Evolutionary conservation across 2,888 invertebrate genomes (phyloP).

Genomic region (Eurytoma californica): DNA sequence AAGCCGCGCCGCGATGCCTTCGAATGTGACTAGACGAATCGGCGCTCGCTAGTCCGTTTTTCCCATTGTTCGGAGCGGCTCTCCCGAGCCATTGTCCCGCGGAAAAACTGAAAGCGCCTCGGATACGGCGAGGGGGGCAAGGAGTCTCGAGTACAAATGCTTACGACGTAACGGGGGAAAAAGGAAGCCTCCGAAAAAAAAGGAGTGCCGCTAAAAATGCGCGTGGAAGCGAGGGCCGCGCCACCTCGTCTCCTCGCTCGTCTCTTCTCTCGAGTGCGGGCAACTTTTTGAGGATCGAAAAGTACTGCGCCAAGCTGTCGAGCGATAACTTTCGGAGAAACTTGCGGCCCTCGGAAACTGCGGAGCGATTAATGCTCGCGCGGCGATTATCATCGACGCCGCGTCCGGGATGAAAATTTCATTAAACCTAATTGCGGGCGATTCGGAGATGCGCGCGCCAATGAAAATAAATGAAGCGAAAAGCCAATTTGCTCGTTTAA

Average conservation of each 20-base stretch:
- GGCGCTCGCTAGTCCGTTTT: constrained; percentile 46
- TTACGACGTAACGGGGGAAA: background rate
- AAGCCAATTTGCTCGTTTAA: constrained; percentile 42
- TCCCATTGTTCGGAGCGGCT: constrained; percentile 42
- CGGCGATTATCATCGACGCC: background rate
- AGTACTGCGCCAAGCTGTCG: background rate
- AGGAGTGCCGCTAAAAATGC: background rate
- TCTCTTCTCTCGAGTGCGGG: background rate
- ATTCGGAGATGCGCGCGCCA: constrained; percentile 1
- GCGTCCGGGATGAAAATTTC: background rate
- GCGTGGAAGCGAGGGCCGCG: background rate
- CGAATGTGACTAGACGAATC: constrained; percentile 53
- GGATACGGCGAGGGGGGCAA: constrained; percentile 12
- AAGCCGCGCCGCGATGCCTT: constrained; percentile 1
- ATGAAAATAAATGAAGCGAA: constrained; percentile 43
- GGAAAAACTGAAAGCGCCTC: constrained; percentile 40
- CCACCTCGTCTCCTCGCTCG: background rate
- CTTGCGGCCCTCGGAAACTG: background rate
- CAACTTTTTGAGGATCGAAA: constrained; percentile 36
- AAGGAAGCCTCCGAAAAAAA: background rate
- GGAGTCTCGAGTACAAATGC: too few species aligned
- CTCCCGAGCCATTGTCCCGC: constrained; percentile 32
- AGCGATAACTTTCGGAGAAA: constrained; percentile 11
- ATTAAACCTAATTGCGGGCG: constrained; percentile 7
- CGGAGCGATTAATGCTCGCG: background rate